Evolutionary conservation across 2,888 invertebrate species (phyloP), one percentile per base, ranked within the genome.

Genomic region (Cheilosia grossa): DNA sequence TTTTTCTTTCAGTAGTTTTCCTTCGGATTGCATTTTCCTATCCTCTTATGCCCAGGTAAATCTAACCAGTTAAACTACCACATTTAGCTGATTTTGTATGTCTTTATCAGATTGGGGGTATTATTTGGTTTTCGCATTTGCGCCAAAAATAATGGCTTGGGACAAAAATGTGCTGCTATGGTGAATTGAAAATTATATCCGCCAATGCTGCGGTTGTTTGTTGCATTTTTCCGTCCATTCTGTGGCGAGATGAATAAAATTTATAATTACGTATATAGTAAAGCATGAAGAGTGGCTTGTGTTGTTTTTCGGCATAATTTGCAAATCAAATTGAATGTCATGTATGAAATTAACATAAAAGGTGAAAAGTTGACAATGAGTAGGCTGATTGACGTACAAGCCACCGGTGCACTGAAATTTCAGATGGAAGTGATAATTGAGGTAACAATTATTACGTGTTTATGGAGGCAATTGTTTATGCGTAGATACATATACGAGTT

Each of bases 301-400:
- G 13, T 24, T 24, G 47, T 72, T 53, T 47, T 49, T 74, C 17
- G 44, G 44, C 21, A 75, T 70, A 47, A 54, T 61, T 70, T 70
- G 21, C 70, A 72, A 75, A 72, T 75, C 66, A 72, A 82, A 75
- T 72, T 63, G 59, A 77, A 59, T 77, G 75, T 66, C 56, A 77
- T 63, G 70, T 81, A 42, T 54, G 56, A 54, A 66, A 59, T 77
- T 54, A 54, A 59, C 66, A 77, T 72, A 77, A 82, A 77, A 82
- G 82, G 82, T 82, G 77, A 77, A 77, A 77, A 82, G 77, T 82
- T 61, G 75, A 77, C 70, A 82, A 44, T 54, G 33, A 47, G 63
- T 58, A 17, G 74, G 51, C 51, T 58, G 69, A 44, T 49, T 64
- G 67, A 73, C 54, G 66, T 72, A 21, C 15, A 54, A 40, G 21